phyloP scores from a whole-genome alignment of 2,888 invertebrate genomes.

The Incurvaria masculella region DNA sequence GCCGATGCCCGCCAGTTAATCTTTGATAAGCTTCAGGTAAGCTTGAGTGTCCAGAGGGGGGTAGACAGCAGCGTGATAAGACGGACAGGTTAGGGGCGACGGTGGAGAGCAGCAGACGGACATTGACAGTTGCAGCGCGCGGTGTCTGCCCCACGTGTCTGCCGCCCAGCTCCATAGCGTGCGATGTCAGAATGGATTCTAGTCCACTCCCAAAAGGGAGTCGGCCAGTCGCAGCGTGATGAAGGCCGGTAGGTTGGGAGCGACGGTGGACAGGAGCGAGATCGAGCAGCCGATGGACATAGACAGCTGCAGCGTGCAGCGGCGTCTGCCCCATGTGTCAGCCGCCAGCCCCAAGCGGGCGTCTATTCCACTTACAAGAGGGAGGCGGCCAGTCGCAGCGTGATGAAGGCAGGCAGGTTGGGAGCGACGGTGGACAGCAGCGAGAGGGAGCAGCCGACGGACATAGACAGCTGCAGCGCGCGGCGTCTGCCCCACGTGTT shows the following conservation, averaged over 20 bases:
- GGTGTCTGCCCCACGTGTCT: constrained; percentile 61
- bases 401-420: constrained; percentile 39
- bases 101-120: constrained; percentile 23
- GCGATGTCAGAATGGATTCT: no score
- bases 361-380: constrained; percentile 48
- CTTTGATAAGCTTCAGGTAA: no score
- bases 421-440: constrained; percentile 44
- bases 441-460: constrained; percentile 27
- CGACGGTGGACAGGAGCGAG: constrained; percentile 41
- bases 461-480: constrained; percentile 25
- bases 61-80: constrained; percentile 50
- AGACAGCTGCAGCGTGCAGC: constrained; percentile 30
- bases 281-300: constrained; percentile 22
- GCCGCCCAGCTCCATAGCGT: constrained; percentile 67
- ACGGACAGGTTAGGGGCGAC: constrained; percentile 44
- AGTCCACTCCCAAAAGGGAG: constrained; percentile 50
- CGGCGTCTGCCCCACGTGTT: constrained; percentile 61
- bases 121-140: constrained; percentile 26
- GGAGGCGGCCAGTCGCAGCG: constrained; percentile 56
- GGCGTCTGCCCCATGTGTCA: constrained; percentile 62
- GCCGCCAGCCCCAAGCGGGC: constrained; percentile 67
- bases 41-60: no score
- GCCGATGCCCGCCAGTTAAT: no score
- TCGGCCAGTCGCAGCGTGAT: constrained; percentile 51
- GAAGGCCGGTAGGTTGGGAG: constrained; percentile 43